Conservation (phyloP, 2,888 invertebrate species). For the Watsonalla binaria region DNA sequence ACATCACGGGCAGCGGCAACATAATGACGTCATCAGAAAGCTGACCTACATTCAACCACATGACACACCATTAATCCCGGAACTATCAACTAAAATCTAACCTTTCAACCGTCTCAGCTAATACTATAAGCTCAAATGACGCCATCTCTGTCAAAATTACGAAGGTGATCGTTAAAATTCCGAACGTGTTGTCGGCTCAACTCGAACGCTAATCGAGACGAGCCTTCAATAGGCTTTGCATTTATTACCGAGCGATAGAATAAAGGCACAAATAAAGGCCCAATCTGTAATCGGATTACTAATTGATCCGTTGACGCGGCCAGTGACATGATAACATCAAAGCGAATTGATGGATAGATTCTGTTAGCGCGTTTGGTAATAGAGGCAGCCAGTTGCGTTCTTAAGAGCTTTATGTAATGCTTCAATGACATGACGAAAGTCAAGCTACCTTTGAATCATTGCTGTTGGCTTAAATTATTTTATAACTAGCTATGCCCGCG, state of each 20-base stretch:
- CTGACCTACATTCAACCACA: neutral
- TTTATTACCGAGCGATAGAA: slow-evolving; percentile 1
- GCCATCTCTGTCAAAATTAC: neutral
- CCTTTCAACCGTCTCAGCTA: neutral
- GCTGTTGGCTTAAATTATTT: too few relatives aligned
- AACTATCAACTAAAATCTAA: neutral
- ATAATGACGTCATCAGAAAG: neutral
- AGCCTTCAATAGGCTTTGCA: slow-evolving; percentile 2
- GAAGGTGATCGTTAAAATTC: neutral
- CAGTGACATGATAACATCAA: neutral
- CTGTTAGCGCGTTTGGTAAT: neutral
- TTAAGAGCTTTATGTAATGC: neutral
- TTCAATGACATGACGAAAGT: neutral
- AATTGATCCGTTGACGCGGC: slow-evolving; percentile 2
- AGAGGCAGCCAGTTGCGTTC: neutral
- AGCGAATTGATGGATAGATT: neutral
- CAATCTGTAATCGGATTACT: slow-evolving; percentile 2
- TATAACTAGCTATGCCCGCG: too few relatives aligned
- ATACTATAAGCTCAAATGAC: neutral
- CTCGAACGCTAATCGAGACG: neutral
- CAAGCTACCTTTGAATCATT: too few relatives aligned
- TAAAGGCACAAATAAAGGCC: neutral
- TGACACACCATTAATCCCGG: too few relatives aligned
- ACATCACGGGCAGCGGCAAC: neutral
- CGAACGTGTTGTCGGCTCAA: neutral